Evolutionary conservation across 1,140 invertebrate genomes (phyloP).

Genomic region (Doryteuthis pealeii): DNA sequence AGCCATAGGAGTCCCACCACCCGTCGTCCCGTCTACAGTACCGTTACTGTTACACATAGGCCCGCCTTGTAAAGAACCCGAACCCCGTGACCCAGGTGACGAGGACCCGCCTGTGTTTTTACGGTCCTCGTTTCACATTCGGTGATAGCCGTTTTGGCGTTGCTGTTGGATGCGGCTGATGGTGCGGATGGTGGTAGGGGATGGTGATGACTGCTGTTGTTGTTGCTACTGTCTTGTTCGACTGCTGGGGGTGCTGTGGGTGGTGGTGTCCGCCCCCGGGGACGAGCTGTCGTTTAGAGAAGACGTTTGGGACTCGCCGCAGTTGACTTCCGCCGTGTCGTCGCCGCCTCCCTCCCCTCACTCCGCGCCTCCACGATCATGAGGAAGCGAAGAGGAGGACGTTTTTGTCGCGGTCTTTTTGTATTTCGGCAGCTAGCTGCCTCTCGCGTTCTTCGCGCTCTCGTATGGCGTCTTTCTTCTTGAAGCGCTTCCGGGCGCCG

Average conservation of each 20-base stretch:
- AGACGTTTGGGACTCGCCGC: neutral
- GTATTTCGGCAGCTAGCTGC: constrained; percentile 12
- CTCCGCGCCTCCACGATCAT: constrained; percentile 17
- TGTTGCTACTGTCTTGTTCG: neutral
- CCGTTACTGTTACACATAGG: neutral
- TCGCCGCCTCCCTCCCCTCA: constrained; percentile 17
- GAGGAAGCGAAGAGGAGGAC: neutral
- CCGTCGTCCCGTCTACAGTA: neutral
- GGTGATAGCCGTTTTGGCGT: neutral
- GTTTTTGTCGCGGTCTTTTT: neutral
- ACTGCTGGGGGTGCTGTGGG: neutral
- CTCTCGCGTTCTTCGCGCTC: constrained; percentile 38
- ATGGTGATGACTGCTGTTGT: neutral
- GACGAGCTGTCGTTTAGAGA: neutral
- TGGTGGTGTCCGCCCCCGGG: neutral
- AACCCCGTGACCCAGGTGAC: neutral
- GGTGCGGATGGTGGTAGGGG: neutral
- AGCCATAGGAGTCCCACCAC: neutral
- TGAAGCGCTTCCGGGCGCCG: constrained; percentile 87
- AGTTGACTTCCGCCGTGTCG: constrained; percentile 11
- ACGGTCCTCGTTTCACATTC: neutral
- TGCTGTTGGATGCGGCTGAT: neutral
- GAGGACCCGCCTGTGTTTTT: neutral
- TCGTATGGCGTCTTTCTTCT: constrained; percentile 79
- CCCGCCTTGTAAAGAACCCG: neutral